Evolutionary conservation across 1,140 invertebrate species (phyloP), one percentile per base, ranked within the genome.

Genomic region (Penaeus japonicus): DNA sequence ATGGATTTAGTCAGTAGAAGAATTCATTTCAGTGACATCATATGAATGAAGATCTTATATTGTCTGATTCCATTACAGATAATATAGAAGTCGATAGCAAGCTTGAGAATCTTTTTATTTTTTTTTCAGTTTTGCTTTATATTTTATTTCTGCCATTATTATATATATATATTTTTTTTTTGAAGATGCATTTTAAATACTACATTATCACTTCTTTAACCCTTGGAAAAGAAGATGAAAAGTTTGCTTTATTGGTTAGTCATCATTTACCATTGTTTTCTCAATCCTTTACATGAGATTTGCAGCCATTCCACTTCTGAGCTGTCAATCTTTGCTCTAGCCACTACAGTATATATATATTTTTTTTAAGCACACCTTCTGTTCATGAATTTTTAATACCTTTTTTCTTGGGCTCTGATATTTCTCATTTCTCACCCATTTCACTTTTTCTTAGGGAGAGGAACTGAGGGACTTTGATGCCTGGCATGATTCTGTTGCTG

Each of bases 381-480:
- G 47, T 62, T 84, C 55, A 75, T n/a, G 75, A 75, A 62, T 73
- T 75, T 84, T 75, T 84, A 73, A 84, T 55, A 83, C 59, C 59
- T 47, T 70, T 84, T 84, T 84, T 53, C 70, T 54, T 84, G 83
- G 83, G 65, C 62, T 84, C 65, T 84, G 39, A 75, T 84, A 54
- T 84, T 47, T 47, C 83, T 75, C 70, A 75, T 84, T 84, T 53
- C 83, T 84, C 83, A 84, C 53, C 65, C 75, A 84, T 75, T 84
- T 84, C 39, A 84, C 83, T 84, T 84, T 84, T 84, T 84, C 83
- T 84, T 84, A 84, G 83, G 83, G 70, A 84, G 83, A 84, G 83
- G 70, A 73, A 84, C 62, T 84, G 83, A 84, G 70, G 83, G 39
- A 84, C 39, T 79, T 79, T 79, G 77, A 79, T 79, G 77, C 77